phyloP scores from a whole-genome alignment of 1,140 invertebrate species.

The Musca domestica region DNA sequence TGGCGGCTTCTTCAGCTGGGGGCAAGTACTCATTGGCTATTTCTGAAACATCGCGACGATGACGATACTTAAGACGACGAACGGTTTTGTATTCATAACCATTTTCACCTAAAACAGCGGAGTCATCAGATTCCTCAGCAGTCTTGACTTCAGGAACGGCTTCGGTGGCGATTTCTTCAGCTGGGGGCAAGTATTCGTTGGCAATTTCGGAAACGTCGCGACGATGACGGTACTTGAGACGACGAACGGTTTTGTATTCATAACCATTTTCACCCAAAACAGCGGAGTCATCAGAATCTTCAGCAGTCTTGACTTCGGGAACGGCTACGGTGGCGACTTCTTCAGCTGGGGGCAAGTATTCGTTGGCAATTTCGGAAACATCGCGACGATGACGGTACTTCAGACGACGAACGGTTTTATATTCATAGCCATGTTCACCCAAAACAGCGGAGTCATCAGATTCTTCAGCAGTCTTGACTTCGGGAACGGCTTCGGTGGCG shows the following conservation, averaged over 20 bases:
- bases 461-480: conserved; percentile 9
- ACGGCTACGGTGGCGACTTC: conserved; percentile 33
- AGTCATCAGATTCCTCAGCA: conserved; percentile 26
- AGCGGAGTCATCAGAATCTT: conserved; percentile 26
- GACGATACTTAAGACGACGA: conserved; percentile 32
- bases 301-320: conserved; percentile 27
- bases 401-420: conserved; percentile 36
- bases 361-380: conserved; percentile 36
- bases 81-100: conserved; percentile 32
- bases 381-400: conserved; percentile 38
- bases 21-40: conserved; percentile 22
- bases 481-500: conserved; percentile 12
- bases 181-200: conserved; percentile 42
- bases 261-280: conserved; percentile 32
- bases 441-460: conserved; percentile 26
- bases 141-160: conserved; percentile 14
- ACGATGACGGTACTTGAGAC: conserved; percentile 34
- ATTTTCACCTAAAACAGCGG: conserved; percentile 31
- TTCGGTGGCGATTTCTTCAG: conserved; percentile 29
- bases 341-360: conserved; percentile 25
- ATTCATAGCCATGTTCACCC: conserved; percentile 36
- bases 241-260: conserved; percentile 36
- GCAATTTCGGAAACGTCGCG: conserved; percentile 38
- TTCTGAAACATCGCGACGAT: conserved; percentile 30
- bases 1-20: conserved; percentile 28